Percentiles rank a stretch among this genome's conserved stretches.
Evolutionary conservation across 2,797 vertebrate genomes (phyloP).

Genomic region (Perodicticus potto): DNA sequence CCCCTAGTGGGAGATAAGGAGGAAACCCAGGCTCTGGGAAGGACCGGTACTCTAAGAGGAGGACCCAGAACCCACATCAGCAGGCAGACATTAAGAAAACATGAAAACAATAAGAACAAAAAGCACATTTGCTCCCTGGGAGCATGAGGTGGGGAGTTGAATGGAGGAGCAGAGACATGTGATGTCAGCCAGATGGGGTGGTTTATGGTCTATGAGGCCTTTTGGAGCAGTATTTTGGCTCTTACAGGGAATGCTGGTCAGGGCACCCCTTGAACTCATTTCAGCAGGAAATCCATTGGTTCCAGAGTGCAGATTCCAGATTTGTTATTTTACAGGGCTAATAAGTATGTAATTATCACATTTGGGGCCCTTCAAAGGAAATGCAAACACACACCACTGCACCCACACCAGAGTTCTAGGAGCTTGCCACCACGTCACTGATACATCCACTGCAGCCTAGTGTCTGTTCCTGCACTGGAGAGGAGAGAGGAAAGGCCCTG

Average conservation of each 20-base stretch:
- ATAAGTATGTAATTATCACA: slow-evolving; percentile 68
- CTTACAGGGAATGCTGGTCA: background rate
- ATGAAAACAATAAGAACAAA: background rate
- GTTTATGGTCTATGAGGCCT: background rate
- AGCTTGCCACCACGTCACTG: background rate
- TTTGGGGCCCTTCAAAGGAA: slow-evolving; percentile 48
- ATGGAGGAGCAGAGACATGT: background rate
- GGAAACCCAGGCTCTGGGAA: background rate
- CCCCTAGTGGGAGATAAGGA: background rate
- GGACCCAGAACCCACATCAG: background rate
- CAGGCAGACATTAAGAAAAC: background rate
- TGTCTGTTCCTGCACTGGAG: background rate
- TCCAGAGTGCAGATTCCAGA: slow-evolving; percentile 57
- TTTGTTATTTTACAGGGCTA: slow-evolving; percentile 72
- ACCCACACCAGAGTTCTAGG: background rate
- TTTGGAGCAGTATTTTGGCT: background rate
- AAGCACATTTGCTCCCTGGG: background rate
- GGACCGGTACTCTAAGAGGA: background rate
- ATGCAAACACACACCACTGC: background rate
- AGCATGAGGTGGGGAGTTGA: background rate
- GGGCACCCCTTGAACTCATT: slow-evolving; percentile 74
- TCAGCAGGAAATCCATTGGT: slow-evolving; percentile 72
- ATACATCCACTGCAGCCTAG: background rate
- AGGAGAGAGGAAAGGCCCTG: background rate
- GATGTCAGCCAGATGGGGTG: fast-evolving